phyloP scores from a whole-genome alignment of 1,140 invertebrate species.

The Atta colombica region DNA sequence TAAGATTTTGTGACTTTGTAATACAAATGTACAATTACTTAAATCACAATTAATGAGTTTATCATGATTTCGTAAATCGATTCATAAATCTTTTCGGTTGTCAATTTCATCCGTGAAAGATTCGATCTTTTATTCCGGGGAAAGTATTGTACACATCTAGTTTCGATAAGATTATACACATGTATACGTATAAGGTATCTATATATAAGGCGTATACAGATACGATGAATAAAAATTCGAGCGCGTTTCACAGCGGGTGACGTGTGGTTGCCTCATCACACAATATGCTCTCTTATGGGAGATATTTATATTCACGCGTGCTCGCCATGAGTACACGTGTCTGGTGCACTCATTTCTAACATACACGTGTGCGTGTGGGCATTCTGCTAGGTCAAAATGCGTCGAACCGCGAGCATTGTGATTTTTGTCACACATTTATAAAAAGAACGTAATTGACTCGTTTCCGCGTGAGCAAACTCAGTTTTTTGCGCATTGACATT shows the following conservation, averaged over 20 bases:
- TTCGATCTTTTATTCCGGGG: not conserved
- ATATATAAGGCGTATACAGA: not conserved
- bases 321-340: conserved; percentile 67
- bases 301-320: conserved; percentile 71
- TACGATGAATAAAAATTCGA: conserved; percentile 61
- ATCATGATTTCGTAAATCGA: not conserved
- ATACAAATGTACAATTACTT: not conserved
- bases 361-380: conserved; percentile 42
- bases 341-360: conserved; percentile 67
- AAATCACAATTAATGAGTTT: not conserved
- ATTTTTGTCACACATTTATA: conserved; percentile 71
- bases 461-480: conserved; percentile 18
- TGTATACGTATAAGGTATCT: too few species aligned
- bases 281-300: conserved; percentile 67
- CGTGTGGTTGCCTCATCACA: conserved; percentile 68
- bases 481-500: conserved; percentile 24
- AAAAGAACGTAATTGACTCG: conserved; percentile 71
- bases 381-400: conserved; percentile 42
- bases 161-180: conserved; percentile 12
- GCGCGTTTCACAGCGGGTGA: conserved; percentile 71
- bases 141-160: too few species aligned
- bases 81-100: not conserved
- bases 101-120: not conserved
- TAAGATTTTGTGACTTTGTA: conserved; percentile 2
- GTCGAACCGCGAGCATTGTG: conserved; percentile 69